phyloP scores from a whole-genome alignment of 2,797 vertebrate genomes.

The Nothura maculosa region DNA sequence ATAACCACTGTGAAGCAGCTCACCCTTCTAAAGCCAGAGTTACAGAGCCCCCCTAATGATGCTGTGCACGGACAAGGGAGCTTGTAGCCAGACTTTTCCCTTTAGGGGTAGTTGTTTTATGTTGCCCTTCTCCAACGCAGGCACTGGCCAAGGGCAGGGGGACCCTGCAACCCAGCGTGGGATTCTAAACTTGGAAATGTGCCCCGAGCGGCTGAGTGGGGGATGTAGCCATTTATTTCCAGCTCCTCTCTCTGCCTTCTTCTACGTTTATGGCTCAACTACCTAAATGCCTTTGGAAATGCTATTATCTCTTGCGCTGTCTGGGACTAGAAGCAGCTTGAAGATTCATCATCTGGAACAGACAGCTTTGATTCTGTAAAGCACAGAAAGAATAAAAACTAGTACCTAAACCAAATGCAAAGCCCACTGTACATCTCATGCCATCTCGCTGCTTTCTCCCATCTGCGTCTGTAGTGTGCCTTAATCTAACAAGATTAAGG shows the following conservation, averaged over 20 bases:
- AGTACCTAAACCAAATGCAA: not conserved
- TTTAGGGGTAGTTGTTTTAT: not conserved
- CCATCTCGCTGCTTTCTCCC: not conserved
- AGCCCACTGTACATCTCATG: slow-evolving; percentile 1
- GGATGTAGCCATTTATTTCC: slow-evolving; percentile 59
- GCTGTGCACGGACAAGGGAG: not conserved
- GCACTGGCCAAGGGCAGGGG: not conserved
- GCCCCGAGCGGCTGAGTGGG: slow-evolving; percentile 51
- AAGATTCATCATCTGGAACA: slow-evolving; percentile 60
- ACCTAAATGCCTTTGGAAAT: slow-evolving; percentile 67
- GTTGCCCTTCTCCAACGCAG: not conserved
- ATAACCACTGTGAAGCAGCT: not conserved
- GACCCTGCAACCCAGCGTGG: not conserved
- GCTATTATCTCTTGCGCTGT: slow-evolving; percentile 58
- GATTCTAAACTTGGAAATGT: slow-evolving; percentile 69
- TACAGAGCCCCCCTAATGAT: not conserved
- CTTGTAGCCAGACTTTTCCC: not conserved
- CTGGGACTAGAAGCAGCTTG: slow-evolving; percentile 4
- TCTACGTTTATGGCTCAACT: slow-evolving; percentile 37
- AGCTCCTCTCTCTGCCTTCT: slow-evolving; percentile 45
- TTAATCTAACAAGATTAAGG: not conserved
- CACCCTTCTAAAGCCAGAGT: not conserved
- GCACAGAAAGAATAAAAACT: slow-evolving; percentile 17
- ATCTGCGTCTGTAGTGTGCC: not conserved
- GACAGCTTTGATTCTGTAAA: slow-evolving; percentile 47